A percentile compares a stretch with the other conserved stretches of the same genome.
These are phyloP conservation scores for Neotoxoptera formosana DNA, from an alignment of 1,140 invertebrate species.

Conservation along the genomic window DNA sequence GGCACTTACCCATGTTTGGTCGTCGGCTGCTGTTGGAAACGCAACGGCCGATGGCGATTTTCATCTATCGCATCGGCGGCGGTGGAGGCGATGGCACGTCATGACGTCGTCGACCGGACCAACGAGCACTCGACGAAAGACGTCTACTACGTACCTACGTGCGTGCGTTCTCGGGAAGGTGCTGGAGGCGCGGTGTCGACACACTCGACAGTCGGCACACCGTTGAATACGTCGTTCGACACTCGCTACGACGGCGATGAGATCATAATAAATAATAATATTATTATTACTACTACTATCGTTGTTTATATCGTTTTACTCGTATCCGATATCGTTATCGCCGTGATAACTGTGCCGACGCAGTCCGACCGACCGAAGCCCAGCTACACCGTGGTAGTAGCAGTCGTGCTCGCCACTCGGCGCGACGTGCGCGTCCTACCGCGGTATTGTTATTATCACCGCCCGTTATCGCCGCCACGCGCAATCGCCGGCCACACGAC, in stretches of 20 bases:
- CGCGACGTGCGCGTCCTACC: background rate
- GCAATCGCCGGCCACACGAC: background rate
- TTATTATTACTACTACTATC: background rate
- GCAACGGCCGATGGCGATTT: slow-evolving; percentile 12
- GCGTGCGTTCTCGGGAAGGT: background rate
- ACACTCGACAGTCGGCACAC: too few species aligned
- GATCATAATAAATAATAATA: slow-evolving; percentile 32
- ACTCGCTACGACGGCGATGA: background rate
- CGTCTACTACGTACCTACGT: too few species aligned
- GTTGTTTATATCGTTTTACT: background rate
- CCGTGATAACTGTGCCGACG: background rate
- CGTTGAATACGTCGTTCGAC: too few species aligned
- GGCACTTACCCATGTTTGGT: slow-evolving; percentile 33
- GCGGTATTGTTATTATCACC: too few species aligned
- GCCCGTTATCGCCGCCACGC: background rate
- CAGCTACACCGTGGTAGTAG: too few species aligned
- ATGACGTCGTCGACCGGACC: background rate
- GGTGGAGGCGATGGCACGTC: slow-evolving; percentile 12
- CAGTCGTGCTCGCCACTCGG: too few species aligned
- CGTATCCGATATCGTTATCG: background rate
- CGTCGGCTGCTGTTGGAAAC: background rate
- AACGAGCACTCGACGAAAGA: background rate
- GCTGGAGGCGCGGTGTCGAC: background rate
- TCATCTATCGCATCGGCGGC: slow-evolving; percentile 10
- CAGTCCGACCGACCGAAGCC: too few species aligned